These are phyloP conservation scores for Brachyhypopomus gauderio DNA, from an alignment of 2,113 vertebrate species.

Conservation along the genomic window DNA sequence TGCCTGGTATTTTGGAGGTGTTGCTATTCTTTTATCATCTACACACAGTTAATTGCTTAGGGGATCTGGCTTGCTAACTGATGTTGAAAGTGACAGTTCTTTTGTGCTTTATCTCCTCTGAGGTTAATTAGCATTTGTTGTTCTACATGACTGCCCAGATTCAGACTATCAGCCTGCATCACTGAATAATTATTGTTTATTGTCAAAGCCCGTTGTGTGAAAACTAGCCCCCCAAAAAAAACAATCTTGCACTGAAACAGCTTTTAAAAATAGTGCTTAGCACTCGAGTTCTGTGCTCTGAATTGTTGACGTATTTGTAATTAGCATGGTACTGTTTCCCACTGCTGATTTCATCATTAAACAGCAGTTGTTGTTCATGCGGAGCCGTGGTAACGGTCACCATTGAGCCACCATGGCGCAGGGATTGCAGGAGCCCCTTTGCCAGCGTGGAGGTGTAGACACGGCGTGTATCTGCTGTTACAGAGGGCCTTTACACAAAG, in stretches of 20 bases:
- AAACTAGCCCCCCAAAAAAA: conserved; percentile 34
- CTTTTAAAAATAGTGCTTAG: conserved; percentile 8
- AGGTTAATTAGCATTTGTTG: conserved; percentile 58
- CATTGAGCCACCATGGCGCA: background rate
- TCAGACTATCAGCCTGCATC: conserved; percentile 48
- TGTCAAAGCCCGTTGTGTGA: conserved; percentile 17
- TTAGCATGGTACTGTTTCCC: background rate
- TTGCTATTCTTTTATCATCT: conserved; percentile 21
- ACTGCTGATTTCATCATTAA: background rate
- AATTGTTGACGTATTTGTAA: background rate
- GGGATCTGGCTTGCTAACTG: conserved; percentile 38
- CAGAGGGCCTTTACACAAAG: background rate
- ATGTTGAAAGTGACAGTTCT: conserved; percentile 46
- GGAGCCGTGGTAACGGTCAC: background rate
- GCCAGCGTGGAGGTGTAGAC: background rate
- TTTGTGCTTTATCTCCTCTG: conserved; percentile 40
- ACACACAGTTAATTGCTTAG: conserved; percentile 46
- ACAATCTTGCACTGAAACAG: conserved; percentile 8
- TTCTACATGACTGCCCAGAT: conserved; percentile 49
- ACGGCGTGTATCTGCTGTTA: background rate
- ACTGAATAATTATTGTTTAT: conserved; percentile 49
- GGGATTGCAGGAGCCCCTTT: no score
- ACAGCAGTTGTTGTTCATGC: background rate
- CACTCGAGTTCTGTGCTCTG: background rate
- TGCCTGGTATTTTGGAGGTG: conserved; percentile 8